These are phyloP conservation scores for Quadroppia sp. DNA, from an alignment of 2,888 invertebrate species.

Conservation along the genomic window DNA sequence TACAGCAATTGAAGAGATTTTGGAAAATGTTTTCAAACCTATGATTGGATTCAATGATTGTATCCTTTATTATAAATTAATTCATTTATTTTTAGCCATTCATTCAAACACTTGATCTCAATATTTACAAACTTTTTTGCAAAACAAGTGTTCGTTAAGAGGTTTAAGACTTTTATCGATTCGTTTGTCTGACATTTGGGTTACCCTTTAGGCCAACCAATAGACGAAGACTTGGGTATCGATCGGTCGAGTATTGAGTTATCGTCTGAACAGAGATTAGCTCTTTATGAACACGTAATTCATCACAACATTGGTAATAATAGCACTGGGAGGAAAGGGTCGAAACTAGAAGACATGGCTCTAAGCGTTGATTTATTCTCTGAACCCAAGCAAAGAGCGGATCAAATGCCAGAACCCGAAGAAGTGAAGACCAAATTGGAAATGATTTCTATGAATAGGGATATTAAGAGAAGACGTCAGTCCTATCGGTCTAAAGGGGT, in stretches of 20 bases:
- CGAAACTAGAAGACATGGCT: constrained; percentile 40
- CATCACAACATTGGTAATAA: constrained; percentile 49
- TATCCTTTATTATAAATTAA: constrained; percentile 2
- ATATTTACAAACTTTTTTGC: not conserved
- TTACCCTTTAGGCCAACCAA: constrained; percentile 46
- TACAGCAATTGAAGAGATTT: not conserved
- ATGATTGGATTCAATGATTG: constrained; percentile 1
- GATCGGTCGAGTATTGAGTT: constrained; percentile 50
- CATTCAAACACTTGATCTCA: not conserved
- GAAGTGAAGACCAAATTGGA: constrained; percentile 48
- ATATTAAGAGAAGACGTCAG: constrained; percentile 52
- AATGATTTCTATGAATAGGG: constrained; percentile 51
- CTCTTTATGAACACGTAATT: constrained; percentile 51
- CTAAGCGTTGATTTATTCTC: constrained; percentile 20
- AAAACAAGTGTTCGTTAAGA: not conserved
- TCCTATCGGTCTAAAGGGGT: constrained; percentile 54
- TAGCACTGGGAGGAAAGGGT: constrained; percentile 49
- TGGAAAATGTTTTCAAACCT: not conserved
- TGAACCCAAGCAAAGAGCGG: not conserved
- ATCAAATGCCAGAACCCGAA: not conserved
- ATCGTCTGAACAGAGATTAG: constrained; percentile 50
- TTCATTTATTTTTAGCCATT: not conserved
- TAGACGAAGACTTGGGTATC: constrained; percentile 49
- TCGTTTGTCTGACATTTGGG: constrained; percentile 24
- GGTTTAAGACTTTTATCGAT: constrained; percentile 13